Conservation (phyloP, 2,888 invertebrate species). For the Blomia tropicalis region DNA sequence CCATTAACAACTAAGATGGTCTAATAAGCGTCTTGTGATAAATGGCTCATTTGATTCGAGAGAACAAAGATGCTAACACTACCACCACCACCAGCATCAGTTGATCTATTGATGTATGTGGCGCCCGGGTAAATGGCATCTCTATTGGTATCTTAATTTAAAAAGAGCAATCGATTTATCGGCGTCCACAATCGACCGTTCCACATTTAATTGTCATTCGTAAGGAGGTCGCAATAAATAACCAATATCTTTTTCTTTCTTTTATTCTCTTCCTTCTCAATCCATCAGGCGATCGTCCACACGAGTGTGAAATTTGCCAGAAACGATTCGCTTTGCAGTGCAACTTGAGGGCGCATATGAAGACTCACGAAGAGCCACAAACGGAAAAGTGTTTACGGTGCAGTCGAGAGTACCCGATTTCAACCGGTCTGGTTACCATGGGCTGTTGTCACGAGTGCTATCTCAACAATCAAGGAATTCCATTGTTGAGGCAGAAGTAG, state of each 20-base stretch:
- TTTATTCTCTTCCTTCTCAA: background rate
- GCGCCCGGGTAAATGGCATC: background rate
- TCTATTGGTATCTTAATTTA: background rate
- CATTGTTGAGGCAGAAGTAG: slow-evolving; percentile 23
- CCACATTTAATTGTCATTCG: slow-evolving; percentile 10
- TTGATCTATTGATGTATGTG: slow-evolving; percentile 2
- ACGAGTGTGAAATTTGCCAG: slow-evolving; percentile 51
- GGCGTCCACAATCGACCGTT: background rate
- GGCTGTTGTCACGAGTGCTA: slow-evolving; percentile 27
- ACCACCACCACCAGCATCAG: background rate
- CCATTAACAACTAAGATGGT: slow-evolving; percentile 8
- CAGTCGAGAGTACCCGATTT: slow-evolving; percentile 21
- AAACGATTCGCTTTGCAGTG: slow-evolving; percentile 56
- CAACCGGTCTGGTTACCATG: slow-evolving; percentile 22
- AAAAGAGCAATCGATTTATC: background rate
- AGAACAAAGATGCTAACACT: background rate
- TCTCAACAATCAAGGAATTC: slow-evolving; percentile 25
- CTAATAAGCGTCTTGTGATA: slow-evolving; percentile 2
- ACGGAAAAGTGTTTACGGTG: slow-evolving; percentile 25
- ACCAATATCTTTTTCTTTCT: background rate
- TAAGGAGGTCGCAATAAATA: slow-evolving; percentile 2
- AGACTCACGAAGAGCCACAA: slow-evolving; percentile 42
- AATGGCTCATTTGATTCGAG: slow-evolving; percentile 6
- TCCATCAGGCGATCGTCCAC: slow-evolving; percentile 51
- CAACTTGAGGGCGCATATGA: slow-evolving; percentile 54